Base-by-base conservation (phyloP, 2,113 vertebrate genomes). In the Bos javanicus region DNA sequence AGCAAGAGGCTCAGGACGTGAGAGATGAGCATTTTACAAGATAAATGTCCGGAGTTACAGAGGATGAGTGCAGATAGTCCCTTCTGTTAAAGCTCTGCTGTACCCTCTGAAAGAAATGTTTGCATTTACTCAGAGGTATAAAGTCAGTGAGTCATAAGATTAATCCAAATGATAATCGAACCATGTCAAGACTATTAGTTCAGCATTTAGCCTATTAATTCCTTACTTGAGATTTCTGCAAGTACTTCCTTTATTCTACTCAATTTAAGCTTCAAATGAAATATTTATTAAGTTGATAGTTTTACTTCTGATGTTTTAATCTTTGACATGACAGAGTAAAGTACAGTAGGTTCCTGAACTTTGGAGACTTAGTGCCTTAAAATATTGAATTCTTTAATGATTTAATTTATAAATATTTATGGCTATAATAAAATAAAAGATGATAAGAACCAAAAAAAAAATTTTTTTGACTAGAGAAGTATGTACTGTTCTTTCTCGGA, bases 1-100 rank as follows among this genome's bases (percentile, higher is more conserved):
- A 99, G 80, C 96, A 99, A 99, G 99, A 98, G 98, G 97, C 97
- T 99, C 97, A 99, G 98, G 98, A 99, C 98, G 43, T 99, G 98
- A 99, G 94, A 56, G 9, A 62, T 5, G 26, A 30, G 5, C 13
- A 19, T 33, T 57, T 39, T 23, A 33, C 48, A 25, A 93, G 64
- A 67, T 39, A 23, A 21, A 48, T 36, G 7, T 28, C 81, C 39
- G 16, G 57, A 43, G 15, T 59, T 67, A 60, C 0, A 36, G 60
- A 30, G 4, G 48, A 91, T 54, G 23, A 97, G 91, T 71, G 50
- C 87, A 88, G 87, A 13, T 71, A 39, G 74, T 92, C 89, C 33
- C 16, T n/a, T 87, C 57, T 15, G 67, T 71, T 60, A 19, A 23
- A 46, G 39, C 33, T 54, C 60, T 23, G 0, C 6, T 62, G 7